Percentiles rank a stretch among this genome's conserved stretches.
phyloP scores from a whole-genome alignment of 2,888 invertebrate species.

The Mythimna pallens region DNA sequence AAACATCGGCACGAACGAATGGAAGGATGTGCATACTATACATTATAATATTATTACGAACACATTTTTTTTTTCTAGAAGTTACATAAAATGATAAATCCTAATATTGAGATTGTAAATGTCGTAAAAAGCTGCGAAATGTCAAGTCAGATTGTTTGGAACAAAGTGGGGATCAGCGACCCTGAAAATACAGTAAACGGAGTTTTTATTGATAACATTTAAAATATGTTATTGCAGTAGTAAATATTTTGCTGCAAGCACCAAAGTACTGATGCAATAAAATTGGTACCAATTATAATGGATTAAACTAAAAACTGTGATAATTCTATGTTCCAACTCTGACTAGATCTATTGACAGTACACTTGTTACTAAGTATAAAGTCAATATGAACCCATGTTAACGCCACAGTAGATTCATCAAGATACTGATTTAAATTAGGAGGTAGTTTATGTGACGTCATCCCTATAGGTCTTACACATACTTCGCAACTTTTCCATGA shows the following conservation, averaged over 20 bases:
- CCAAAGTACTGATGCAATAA: conserved; percentile 32
- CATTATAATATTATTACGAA: conserved; percentile 85
- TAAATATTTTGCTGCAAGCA: conserved; percentile 40
- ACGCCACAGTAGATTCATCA: conserved; percentile 82
- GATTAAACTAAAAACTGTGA: conserved; percentile 62
- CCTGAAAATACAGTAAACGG: conserved; percentile 35
- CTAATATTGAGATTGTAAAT: conserved; percentile 88
- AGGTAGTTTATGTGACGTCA: conserved; percentile 87
- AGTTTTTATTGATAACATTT: conserved; percentile 39
- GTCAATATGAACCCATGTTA: conserved; percentile 76
- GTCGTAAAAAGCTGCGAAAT: conserved; percentile 89
- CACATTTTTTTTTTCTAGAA: conserved; percentile 85
- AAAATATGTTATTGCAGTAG: conserved; percentile 17
- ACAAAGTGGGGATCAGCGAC: conserved; percentile 65
- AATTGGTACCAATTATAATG: conserved; percentile 50
- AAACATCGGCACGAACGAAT: conserved; percentile 84
- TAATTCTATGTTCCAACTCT: conserved; percentile 86
- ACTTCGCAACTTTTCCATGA: conserved; percentile 89
- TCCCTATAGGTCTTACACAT: conserved; percentile 72
- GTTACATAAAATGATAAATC: conserved; percentile 82
- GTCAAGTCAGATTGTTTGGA: conserved; percentile 82
- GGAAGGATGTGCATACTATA: conserved; percentile 81
- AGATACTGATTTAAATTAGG: conserved; percentile 88
- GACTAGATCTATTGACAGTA: conserved; percentile 86
- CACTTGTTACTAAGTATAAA: conserved; percentile 70